phyloP scores from a whole-genome alignment of 2,797 vertebrate genomes.

The Mus minutoides region DNA sequence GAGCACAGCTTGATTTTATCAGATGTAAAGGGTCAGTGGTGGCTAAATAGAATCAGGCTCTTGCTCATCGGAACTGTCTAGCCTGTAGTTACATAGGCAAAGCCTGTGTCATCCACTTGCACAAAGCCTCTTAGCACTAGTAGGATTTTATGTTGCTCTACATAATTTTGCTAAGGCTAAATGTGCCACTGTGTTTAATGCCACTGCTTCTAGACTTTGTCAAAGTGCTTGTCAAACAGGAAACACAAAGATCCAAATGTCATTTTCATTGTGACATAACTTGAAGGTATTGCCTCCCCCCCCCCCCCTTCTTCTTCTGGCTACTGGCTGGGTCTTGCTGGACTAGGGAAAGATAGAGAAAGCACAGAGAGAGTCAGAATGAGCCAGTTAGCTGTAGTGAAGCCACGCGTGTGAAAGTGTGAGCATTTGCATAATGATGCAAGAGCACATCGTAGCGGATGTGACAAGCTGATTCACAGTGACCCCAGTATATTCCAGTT shows the following conservation, averaged over 20 bases:
- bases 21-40: not conserved
- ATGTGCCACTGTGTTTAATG: not conserved
- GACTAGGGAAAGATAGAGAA: not conserved
- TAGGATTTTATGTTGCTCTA: not conserved
- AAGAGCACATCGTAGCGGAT: not conserved
- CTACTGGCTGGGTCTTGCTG: constrained; percentile 33
- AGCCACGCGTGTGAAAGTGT: not conserved
- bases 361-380: not conserved
- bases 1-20: not conserved
- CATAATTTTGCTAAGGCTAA: constrained; percentile 44
- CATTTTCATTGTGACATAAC: not conserved
- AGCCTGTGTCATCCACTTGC: not conserved
- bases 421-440: not conserved
- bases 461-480: not conserved
- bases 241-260: constrained; percentile 27
- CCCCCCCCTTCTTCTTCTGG: not conserved
- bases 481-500: not conserved
- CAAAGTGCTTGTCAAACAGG: constrained; percentile 13
- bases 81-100: not conserved
- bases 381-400: not conserved
- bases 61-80: not conserved
- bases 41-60: not conserved
- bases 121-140: not conserved
- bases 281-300: not conserved
- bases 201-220: not conserved